phyloP scores from a whole-genome alignment of 2,113 vertebrate species.

The Corythoichthys haematopterus region DNA sequence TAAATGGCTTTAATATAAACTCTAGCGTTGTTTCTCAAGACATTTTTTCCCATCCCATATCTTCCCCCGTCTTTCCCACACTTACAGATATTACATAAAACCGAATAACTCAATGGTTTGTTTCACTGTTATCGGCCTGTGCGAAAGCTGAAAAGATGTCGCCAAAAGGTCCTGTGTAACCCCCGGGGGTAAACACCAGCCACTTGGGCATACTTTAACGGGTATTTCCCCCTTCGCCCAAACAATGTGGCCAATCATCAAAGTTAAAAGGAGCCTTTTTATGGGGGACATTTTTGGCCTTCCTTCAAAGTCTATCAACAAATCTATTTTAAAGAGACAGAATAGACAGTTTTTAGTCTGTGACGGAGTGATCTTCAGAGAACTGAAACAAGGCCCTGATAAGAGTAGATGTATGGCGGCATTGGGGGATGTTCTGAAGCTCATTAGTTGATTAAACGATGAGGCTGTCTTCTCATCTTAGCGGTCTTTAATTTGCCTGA shows the following conservation, averaged over 20 bases:
- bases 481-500: conserved; percentile 51
- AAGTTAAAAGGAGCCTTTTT: conserved; percentile 29
- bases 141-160: conserved; percentile 48
- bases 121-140: conserved; percentile 59
- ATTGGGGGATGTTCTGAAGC: conserved; percentile 22
- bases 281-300: conserved; percentile 3
- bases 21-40: conserved; percentile 31
- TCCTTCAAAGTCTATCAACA: conserved; percentile 56
- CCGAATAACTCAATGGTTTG: conserved; percentile 45
- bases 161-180: conserved; percentile 21
- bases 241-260: conserved; percentile 47
- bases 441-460: conserved; percentile 56
- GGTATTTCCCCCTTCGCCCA: conserved; percentile 23
- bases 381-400: conserved; percentile 46
- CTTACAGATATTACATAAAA: conserved; percentile 45
- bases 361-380: conserved; percentile 47
- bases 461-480: conserved; percentile 33
- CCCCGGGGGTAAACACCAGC: conserved; percentile 44
- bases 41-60: conserved; percentile 51
- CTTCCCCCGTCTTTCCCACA: conserved; percentile 61
- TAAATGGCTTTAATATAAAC: conserved; percentile 37
- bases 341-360: conserved; percentile 25
- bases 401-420: conserved; percentile 22
- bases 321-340: conserved; percentile 47
- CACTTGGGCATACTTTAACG: conserved; percentile 9